Base-by-base conservation (phyloP, 1,140 invertebrate species). In the Drosophila saltans region DNA sequence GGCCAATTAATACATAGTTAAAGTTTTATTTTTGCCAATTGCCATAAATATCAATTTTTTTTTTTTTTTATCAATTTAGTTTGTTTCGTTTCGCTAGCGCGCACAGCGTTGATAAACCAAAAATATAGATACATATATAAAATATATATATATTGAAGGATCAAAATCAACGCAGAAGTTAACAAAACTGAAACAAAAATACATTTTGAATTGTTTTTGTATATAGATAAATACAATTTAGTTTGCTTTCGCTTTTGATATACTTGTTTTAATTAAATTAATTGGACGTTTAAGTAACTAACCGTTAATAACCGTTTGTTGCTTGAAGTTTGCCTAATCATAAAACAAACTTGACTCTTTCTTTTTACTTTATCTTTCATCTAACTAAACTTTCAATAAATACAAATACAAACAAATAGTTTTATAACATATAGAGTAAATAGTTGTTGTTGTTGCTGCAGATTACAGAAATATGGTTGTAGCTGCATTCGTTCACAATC, bases 251-350 rank as follows among this genome's bases (percentile, higher is more conserved):
- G 71, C 65, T 75, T 78, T 69, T 73, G 30, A 56, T 65, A 75
- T 78, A 67, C 65, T 70, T 66, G 10, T 33, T 33, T 88, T 90
- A 84, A 91, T 91, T 89, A 76, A 90, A 89, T 91, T 91, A 81
- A 81, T 85, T 91, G 83, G 83, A 84, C 81, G 80, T 91, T 90
- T 91, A 91, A 91, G 90, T 91, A 91, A 91, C 90, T 88, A 90
- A 91, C 90, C 90, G 81, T 91, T 84, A 86, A 90, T 86, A 90
- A 89, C 85, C 67, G 65, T 74, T 86, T 65, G 55, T 36, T 59
- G 55, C 55, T 61, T 72, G 41, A 45, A 48, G 43, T 41, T 59
- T 59, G 57, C 21, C 45, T 52, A 52, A 81, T 78, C 80, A 81
- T 66, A 81, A 81, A 78, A 74, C 72, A 52, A 52, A 52, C 24